phyloP scores from a whole-genome alignment of 1,140 invertebrate genomes.

The Drosophila ohnishii region DNA sequence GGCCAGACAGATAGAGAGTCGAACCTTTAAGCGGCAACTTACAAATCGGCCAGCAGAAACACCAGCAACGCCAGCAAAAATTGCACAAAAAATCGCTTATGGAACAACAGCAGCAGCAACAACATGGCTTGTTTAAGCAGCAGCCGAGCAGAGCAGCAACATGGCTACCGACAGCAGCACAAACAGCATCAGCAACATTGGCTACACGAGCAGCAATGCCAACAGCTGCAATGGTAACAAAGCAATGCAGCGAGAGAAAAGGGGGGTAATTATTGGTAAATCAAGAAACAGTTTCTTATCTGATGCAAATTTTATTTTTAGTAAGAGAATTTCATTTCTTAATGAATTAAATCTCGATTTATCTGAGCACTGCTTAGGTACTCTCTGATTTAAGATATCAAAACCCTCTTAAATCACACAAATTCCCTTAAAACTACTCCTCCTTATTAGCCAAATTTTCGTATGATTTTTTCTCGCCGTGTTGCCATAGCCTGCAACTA shows the following conservation, averaged over 20 bases:
- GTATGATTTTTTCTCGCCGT: not conserved
- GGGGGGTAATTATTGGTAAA: no score
- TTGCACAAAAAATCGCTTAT: slow-evolving; percentile 29
- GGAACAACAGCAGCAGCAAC: slow-evolving; percentile 25
- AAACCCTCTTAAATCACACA: no score
- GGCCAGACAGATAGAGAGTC: not conserved
- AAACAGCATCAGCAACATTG: slow-evolving; percentile 3
- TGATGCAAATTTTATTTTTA: no score
- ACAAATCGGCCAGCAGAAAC: slow-evolving; percentile 5
- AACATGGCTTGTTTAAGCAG: slow-evolving; percentile 36
- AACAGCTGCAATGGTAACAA: slow-evolving; percentile 13
- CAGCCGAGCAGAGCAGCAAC: slow-evolving; percentile 29
- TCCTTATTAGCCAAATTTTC: not conserved
- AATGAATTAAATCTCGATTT: no score
- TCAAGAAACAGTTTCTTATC: no score
- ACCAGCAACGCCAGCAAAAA: slow-evolving; percentile 15
- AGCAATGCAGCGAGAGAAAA: not conserved
- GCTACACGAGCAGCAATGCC: slow-evolving; percentile 9
- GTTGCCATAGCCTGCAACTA: slow-evolving; percentile 5
- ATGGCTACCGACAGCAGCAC: slow-evolving; percentile 18
- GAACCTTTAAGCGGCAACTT: slow-evolving; percentile 7
- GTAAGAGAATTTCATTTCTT: no score
- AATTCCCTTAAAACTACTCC: not conserved
- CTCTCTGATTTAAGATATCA: no score
- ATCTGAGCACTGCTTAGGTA: no score